phyloP scores from a whole-genome alignment of 2,797 vertebrate genomes.

The Phaenicophaeus curvirostris region DNA sequence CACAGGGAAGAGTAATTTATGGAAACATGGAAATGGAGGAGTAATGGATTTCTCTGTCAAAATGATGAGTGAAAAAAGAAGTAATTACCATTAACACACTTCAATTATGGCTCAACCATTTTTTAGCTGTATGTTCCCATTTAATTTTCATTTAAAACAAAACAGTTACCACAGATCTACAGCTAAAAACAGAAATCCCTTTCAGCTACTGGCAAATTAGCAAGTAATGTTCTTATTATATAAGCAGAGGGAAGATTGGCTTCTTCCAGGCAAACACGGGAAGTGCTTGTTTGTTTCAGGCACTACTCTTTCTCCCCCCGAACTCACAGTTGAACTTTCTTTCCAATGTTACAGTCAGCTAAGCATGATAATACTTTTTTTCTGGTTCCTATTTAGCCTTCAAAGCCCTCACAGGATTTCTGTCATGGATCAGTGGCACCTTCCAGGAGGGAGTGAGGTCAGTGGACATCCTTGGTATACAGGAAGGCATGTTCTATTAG shows the following conservation, averaged over 20 bases:
- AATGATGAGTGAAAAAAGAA: conserved; percentile 89
- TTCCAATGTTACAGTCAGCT: conserved; percentile 83
- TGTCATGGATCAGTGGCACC: conserved; percentile 84
- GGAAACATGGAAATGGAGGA: conserved; percentile 73
- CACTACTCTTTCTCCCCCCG: conserved; percentile 74
- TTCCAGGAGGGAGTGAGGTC: conserved; percentile 86
- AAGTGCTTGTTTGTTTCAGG: conserved; percentile 86
- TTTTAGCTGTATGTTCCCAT: conserved; percentile 71
- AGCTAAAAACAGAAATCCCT: conserved; percentile 84
- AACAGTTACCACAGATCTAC: conserved; percentile 78
- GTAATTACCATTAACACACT: conserved; percentile 90
- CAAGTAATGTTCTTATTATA: conserved; percentile 80
- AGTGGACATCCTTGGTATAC: conserved; percentile 87
- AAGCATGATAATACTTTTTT: conserved; percentile 74
- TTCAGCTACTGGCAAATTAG: conserved; percentile 87
- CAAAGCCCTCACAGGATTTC: conserved; percentile 82
- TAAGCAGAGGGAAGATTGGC: conserved; percentile 81
- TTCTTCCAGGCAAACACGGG: conserved; percentile 81
- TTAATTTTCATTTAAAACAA: conserved; percentile 82
- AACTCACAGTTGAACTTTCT: conserved; percentile 63
- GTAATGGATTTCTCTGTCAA: conserved; percentile 85
- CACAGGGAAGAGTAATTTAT: conserved; percentile 79
- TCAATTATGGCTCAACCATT: conserved; percentile 85
- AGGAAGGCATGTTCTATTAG: conserved; percentile 87
- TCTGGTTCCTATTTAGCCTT: conserved; percentile 80